phyloP scores from a whole-genome alignment of 2,888 invertebrate genomes.

The Erebia ligea region DNA sequence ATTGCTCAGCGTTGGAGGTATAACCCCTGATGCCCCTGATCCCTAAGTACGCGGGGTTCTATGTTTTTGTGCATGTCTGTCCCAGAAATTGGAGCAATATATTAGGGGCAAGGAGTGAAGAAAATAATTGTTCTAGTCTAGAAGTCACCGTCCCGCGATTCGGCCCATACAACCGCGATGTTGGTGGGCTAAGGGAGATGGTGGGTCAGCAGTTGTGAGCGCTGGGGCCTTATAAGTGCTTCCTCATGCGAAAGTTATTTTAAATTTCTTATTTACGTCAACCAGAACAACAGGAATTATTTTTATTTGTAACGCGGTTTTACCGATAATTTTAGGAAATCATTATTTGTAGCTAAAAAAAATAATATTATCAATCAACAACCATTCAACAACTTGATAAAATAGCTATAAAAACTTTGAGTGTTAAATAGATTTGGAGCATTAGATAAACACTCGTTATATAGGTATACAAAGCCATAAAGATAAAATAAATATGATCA shows the following conservation, averaged over 20 bases:
- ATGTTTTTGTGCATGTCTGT: no score
- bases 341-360: neutral
- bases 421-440: neutral
- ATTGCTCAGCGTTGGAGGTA: no score
- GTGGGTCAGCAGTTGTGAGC: no score
- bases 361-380: neutral
- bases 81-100: no score
- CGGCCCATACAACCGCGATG: no score
- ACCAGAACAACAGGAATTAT: neutral
- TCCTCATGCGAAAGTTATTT: neutral
- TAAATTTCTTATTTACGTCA: neutral
- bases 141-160: no score
- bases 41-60: no score
- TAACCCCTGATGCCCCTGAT: no score
- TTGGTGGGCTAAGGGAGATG: no score
- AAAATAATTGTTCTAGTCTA: no score
- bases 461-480: neutral
- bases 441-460: neutral
- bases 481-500: neutral
- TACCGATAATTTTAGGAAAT: neutral
- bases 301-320: neutral
- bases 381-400: neutral
- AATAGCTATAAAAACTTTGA: neutral
- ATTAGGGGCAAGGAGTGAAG: no score
- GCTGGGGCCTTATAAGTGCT: no score